Base-by-base conservation (phyloP, 2,888 invertebrate genomes). In the Napeogenes inachia region DNA sequence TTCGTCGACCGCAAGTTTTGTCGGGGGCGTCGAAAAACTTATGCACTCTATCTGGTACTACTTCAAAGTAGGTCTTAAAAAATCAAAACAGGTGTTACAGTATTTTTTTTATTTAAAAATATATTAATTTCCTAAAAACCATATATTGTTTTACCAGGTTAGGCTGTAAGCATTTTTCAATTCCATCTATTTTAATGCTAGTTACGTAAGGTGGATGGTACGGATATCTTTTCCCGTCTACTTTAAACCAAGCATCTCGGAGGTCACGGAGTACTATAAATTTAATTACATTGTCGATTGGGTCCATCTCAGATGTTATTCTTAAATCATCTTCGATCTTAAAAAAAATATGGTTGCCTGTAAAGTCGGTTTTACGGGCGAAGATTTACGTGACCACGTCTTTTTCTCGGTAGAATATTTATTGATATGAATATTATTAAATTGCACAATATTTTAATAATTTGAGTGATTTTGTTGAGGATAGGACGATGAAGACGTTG, bases 151-250 rank as follows among this genome's bases (percentile, higher is more conserved):
- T 35, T 35, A 66, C 66, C 57, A 56, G 50, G 47, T 66, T 46
- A 46, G 66, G 63, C 45, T 63, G 46, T 4, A 30, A 4, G 46
- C 66, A 66, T 12, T 59, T 59, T 59, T 66, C 66, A 35, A 50
- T 47, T 10, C 60, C 66, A 56, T 66, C 42, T n/a, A 66, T 66
- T 63, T 63, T 66, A 10, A 63, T 12, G 42, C 63, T 63, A 6
- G 61, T 38, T 13, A 66, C 38, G 21, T 66, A 66, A 3, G 66
- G 59, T 10, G 63, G 63, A 45, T 63, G 66, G 13, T 56, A 30
- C 4, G 66, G 66, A 5, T 13, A 12, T 2, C 2, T 1, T n/a
- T 45, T 61, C n/a, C 63, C 63, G 42, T 47, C 45, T 32, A 66
- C 54, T 0, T 13, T 45, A 50, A 66, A 66, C 8, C 3, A n/a